Evolutionary conservation across 1,140 invertebrate species (phyloP), one percentile per base, ranked within the genome.

Genomic region (Drosophila orosa): DNA sequence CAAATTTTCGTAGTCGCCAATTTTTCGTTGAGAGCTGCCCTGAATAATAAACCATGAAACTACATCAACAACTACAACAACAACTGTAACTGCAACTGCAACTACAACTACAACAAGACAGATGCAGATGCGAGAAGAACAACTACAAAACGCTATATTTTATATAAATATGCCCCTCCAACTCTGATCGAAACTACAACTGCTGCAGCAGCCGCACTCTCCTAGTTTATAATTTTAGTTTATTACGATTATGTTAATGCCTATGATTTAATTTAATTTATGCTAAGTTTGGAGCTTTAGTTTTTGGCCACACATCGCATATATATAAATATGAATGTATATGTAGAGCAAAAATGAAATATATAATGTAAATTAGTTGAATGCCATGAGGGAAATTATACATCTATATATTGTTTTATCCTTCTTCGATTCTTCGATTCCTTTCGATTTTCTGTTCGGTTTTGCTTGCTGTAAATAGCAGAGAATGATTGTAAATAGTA

Each of bases 1-100:
- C 65, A 63, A 84, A 84, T 80, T 84, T 84, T 80, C 77, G 81
- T 84, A 84, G 77, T 85, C 81, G 74, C 82, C 74, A 83, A 81
- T 82, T 82, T 87, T 82, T 71, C 78, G 78, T 82, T 87, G 74
- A 82, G 74, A 87, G 82, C 82, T 87, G 83, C 79, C 83, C 75
- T 67, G 55, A 69, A 72, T 56, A 69, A 63, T 47, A 62, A 74
- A 78, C 39, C 44, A 78, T 72, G 60, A 67, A 72, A 76, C 71
- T 59, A 73, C 50, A 67, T 62, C 55, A 35, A 47, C 67, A 57
- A 48, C 58, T 31, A 29, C 50, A 45, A 55, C 39, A 40, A 69
- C 68, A 74, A 45, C 62, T 40, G 48, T 69, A 67, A 67, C 74
- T 15, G 25, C 39, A 58, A 77, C 57, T 33, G 44, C 56, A 58